These are phyloP conservation scores for Salmo trutta DNA, from an alignment of 2,797 vertebrate genomes.

Conservation along the genomic window DNA sequence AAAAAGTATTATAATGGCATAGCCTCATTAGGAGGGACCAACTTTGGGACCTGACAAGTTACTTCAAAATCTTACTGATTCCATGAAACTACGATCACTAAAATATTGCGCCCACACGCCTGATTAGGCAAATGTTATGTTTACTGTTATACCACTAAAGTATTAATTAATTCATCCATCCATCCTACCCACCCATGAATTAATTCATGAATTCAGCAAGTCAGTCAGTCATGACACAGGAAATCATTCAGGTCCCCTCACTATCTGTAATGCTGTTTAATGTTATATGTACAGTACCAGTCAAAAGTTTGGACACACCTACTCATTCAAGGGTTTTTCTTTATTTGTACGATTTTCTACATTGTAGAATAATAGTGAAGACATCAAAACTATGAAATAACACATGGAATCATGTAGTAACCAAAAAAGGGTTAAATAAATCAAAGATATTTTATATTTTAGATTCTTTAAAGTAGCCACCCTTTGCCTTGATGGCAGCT, in stretches of 20 bases:
- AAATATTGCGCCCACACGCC: background rate
- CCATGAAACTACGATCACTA: background rate
- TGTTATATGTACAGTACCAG: no score
- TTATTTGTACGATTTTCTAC: no score
- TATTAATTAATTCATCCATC: background rate
- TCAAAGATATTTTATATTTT: no score
- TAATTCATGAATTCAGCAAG: background rate
- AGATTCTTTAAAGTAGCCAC: no score
- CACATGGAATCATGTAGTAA: no score
- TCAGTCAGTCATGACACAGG: background rate
- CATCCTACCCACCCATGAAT: background rate
- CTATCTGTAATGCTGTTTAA: background rate
- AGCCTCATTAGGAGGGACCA: background rate
- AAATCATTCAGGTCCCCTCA: background rate
- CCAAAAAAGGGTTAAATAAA: no score
- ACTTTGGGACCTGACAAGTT: background rate
- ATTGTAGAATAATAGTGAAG: no score
- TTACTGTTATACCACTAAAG: background rate
- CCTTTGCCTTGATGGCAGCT: no score
- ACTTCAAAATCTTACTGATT: background rate
- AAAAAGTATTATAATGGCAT: background rate
- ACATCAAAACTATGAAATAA: no score
- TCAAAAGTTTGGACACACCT: no score
- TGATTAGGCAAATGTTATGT: background rate
- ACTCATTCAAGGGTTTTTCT: no score